These are phyloP conservation scores for Eulemur rubriventer DNA, from an alignment of 2,797 vertebrate species.

Conservation along the genomic window DNA sequence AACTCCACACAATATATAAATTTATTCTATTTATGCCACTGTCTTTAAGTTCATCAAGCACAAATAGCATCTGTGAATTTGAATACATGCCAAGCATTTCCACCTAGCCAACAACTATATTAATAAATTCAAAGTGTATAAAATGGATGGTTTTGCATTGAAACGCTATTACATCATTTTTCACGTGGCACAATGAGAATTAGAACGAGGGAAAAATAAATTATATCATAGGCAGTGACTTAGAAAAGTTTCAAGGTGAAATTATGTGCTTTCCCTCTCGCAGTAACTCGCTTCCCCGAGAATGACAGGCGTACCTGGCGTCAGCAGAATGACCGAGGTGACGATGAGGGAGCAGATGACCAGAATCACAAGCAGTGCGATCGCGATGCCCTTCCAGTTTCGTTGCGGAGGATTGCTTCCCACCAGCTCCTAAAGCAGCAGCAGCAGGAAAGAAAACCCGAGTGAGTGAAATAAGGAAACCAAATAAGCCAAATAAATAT, in stretches of 20 bases:
- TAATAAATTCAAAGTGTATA: not conserved
- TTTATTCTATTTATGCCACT: not conserved
- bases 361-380: conserved; percentile 97
- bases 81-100: not conserved
- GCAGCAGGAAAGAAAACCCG: conserved; percentile 26
- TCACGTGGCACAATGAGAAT: not conserved
- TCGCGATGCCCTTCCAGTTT: conserved; percentile 99
- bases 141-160: not conserved
- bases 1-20: not conserved
- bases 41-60: not conserved
- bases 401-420: conserved; percentile 96
- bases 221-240: rapidly evolving
- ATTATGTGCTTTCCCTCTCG: rapidly evolving
- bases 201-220: not conserved
- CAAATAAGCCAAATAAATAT: rapidly evolving
- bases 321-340: conserved; percentile 97
- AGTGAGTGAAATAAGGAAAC: not conserved
- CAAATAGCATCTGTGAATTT: not conserved
- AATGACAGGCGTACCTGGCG: conserved; percentile 90
- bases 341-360: conserved; percentile 98
- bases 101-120: not conserved
- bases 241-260: not conserved
- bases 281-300: not conserved
- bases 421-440: conserved; percentile 93
- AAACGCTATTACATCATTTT: not conserved